Evolutionary conservation across 2,797 vertebrate species (phyloP).

Genomic region (Platyrinchus mystaceus): DNA sequence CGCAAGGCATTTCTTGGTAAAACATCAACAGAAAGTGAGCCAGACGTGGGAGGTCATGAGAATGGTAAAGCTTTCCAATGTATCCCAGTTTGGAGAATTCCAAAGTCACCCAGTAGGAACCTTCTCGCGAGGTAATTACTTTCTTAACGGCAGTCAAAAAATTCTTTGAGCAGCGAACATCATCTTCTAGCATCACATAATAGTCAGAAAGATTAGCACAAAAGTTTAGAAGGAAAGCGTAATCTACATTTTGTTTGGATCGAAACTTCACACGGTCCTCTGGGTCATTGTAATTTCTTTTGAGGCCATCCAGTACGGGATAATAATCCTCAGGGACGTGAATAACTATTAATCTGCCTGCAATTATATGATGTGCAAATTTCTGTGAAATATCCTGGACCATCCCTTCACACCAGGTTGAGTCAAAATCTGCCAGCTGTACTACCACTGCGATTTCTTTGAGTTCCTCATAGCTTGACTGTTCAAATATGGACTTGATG

Average conservation of each 20-base stretch:
- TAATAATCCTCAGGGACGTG: constrained; percentile 93
- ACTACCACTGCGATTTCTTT: constrained; percentile 97
- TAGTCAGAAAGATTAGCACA: constrained; percentile 97
- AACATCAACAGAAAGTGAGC: constrained; percentile 98
- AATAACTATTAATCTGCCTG: constrained; percentile 92
- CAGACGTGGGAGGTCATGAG: constrained; percentile 90
- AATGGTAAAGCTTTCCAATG: constrained; percentile 97
- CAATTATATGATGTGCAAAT: constrained; percentile 96
- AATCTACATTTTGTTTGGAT: constrained; percentile 98
- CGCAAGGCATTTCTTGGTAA: constrained; percentile 99
- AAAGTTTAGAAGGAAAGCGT: constrained; percentile 96
- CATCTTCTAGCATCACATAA: constrained; percentile 98
- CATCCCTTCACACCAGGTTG: constrained; percentile 89
- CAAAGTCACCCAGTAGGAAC: constrained; percentile 97
- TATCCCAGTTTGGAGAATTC: constrained; percentile 98
- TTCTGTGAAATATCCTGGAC: constrained; percentile 94
- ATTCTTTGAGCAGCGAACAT: constrained; percentile 93
- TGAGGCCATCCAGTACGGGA: constrained; percentile 91
- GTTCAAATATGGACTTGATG: constrained; percentile 98
- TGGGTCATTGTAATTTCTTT: constrained; percentile 97
- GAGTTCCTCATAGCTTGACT: constrained; percentile 96
- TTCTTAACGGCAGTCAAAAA: constrained; percentile 95
- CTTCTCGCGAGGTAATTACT: constrained; percentile 92
- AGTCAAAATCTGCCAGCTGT: constrained; percentile 93
- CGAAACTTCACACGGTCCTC: constrained; percentile 94